phyloP scores from a whole-genome alignment of 1,140 invertebrate genomes.

The Aphelenchoides fujianensis region DNA sequence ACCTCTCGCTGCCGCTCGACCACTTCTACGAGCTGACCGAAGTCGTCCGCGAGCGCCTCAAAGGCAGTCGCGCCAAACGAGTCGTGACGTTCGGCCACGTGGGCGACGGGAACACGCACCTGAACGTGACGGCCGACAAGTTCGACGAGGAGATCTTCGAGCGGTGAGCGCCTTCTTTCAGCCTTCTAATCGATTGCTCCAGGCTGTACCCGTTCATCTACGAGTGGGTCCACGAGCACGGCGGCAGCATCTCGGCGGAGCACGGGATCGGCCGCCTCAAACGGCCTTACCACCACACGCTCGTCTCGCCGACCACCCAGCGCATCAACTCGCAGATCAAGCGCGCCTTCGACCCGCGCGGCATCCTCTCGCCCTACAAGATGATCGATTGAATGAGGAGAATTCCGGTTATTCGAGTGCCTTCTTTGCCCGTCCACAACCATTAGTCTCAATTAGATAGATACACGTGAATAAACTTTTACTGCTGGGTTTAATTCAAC shows the following conservation, averaged over 20 bases:
- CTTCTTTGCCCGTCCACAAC: too few species aligned
- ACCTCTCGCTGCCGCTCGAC: slow-evolving; percentile 81
- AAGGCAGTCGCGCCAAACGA: slow-evolving; percentile 51
- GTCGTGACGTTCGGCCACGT: slow-evolving; percentile 87
- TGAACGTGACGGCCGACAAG: slow-evolving; percentile 77
- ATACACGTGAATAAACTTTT: too few species aligned
- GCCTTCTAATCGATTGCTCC: slow-evolving; percentile 1
- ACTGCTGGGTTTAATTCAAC: too few species aligned
- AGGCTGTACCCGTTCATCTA: slow-evolving; percentile 66
- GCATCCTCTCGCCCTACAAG: slow-evolving; percentile 93
- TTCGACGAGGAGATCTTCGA: slow-evolving; percentile 68
- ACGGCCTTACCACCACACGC: slow-evolving; percentile 78
- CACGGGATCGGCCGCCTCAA: slow-evolving; percentile 91
- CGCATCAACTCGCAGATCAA: slow-evolving; percentile 80
- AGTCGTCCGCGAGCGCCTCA: slow-evolving; percentile 66
- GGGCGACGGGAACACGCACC: slow-evolving; percentile 86
- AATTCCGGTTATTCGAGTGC: too few species aligned
- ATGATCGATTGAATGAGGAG: slow-evolving; percentile 36
- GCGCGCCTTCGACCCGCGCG: slow-evolving; percentile 80
- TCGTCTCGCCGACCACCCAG: slow-evolving; percentile 75
- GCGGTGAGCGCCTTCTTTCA: slow-evolving; percentile 9
- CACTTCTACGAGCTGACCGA: slow-evolving; percentile 80
- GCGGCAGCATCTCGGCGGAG: slow-evolving; percentile 89
- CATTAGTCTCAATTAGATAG: too few species aligned
- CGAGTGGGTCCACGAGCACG: slow-evolving; percentile 75